A percentile compares a stretch with the other conserved stretches of the same genome.
phyloP scores from a whole-genome alignment of 2,113 vertebrate genomes.

The Upupa epops region DNA sequence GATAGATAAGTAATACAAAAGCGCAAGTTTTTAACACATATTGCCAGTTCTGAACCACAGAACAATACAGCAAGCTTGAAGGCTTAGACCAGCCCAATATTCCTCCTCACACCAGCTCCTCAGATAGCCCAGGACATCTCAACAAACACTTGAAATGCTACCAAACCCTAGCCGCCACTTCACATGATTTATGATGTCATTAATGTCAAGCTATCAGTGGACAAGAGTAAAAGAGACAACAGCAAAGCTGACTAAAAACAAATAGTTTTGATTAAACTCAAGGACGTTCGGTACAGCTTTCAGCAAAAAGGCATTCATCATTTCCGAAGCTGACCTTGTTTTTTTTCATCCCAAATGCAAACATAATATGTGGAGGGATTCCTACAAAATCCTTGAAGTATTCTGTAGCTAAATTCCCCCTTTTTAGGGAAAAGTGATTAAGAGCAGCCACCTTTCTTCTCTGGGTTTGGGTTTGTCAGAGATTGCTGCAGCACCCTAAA shows the following conservation, averaged over 20 bases:
- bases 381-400: constrained; percentile 43
- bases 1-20: background rate
- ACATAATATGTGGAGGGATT: constrained; percentile 62
- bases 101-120: constrained; percentile 76
- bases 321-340: constrained; percentile 90
- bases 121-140: constrained; percentile 79
- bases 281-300: constrained; percentile 97
- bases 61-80: constrained; percentile 40
- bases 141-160: constrained; percentile 87
- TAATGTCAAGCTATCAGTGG: constrained; percentile 99
- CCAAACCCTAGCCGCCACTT: constrained; percentile 89
- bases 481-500: constrained; percentile 15
- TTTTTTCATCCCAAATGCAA: constrained; percentile 77
- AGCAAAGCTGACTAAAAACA: constrained; percentile 95
- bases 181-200: constrained; percentile 97
- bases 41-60: background rate
- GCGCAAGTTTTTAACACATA: background rate
- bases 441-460: background rate
- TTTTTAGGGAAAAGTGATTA: constrained; percentile 31
- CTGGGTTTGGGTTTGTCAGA: background rate
- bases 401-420: background rate
- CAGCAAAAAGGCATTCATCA: constrained; percentile 98
- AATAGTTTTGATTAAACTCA: constrained; percentile 99
- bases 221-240: constrained; percentile 97
- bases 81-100: constrained; percentile 53